Conservation (phyloP, 2,113 vertebrate species). For the Ptyas mucosa region DNA sequence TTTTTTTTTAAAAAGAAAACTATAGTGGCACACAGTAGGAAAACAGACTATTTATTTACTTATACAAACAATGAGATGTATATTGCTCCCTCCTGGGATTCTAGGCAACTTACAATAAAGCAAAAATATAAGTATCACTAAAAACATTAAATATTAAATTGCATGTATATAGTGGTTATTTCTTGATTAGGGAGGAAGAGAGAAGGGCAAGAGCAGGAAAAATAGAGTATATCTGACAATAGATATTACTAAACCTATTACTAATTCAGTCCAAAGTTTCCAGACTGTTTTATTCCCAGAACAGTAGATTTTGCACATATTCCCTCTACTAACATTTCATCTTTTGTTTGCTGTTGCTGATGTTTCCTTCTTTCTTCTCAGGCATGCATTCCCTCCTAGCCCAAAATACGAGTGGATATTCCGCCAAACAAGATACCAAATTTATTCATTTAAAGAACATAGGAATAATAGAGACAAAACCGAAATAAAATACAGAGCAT, state of each 20-base stretch:
- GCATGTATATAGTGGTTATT: neutral
- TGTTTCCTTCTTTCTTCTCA: neutral
- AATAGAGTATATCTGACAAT: neutral
- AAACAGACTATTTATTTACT: neutral
- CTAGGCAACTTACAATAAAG: neutral
- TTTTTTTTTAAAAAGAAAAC: neutral
- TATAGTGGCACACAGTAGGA: neutral
- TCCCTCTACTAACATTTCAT: neutral
- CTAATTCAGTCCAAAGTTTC: neutral
- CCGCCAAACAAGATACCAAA: neutral
- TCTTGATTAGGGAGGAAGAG: neutral
- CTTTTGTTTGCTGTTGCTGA: neutral
- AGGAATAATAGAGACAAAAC: neutral
- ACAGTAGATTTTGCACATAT: neutral
- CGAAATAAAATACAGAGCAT: neutral
- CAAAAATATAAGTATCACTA: neutral
- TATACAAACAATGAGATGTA: neutral
- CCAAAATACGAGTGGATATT: neutral
- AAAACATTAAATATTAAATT: neutral
- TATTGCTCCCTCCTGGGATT: neutral
- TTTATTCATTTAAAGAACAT: neutral
- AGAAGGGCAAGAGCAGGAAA: neutral
- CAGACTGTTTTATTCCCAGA: neutral
- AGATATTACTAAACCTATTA: neutral
- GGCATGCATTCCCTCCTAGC: neutral